A percentile compares a stretch with the other conserved stretches of the same genome.
These are phyloP conservation scores for Drosophila repleta DNA, from an alignment of 1,140 invertebrate species.

Conservation along the genomic window DNA sequence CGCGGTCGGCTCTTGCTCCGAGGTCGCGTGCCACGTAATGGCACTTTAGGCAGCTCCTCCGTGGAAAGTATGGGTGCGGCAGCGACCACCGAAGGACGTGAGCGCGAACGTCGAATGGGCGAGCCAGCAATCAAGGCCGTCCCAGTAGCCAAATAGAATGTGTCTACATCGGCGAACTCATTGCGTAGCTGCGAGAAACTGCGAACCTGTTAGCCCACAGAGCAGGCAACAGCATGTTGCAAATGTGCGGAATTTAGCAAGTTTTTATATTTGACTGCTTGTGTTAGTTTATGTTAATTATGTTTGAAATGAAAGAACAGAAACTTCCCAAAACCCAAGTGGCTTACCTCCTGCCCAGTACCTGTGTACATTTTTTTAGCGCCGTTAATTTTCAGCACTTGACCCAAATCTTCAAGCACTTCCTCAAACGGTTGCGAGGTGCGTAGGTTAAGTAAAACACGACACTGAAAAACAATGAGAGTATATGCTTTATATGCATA, in stretches of 20 bases:
- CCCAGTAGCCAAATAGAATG: slow-evolving; percentile 92
- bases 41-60: slow-evolving; percentile 84
- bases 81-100: slow-evolving; percentile 85
- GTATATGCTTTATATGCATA: slow-evolving; percentile 9
- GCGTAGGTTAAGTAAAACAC: slow-evolving; percentile 94
- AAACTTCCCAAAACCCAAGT: too few species aligned
- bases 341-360: slow-evolving; percentile 92
- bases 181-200: slow-evolving; percentile 96
- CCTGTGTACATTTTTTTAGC: slow-evolving; percentile 95
- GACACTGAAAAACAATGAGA: slow-evolving; percentile 87
- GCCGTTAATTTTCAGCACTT: slow-evolving; percentile 95
- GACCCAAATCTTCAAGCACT: slow-evolving; percentile 95
- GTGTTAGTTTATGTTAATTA: slow-evolving; percentile 39
- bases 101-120: slow-evolving; percentile 88
- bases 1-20: slow-evolving; percentile 92
- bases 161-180: slow-evolving; percentile 95
- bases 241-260: slow-evolving; percentile 46
- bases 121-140: slow-evolving; percentile 85
- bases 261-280: slow-evolving; percentile 26
- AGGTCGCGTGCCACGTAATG: slow-evolving; percentile 86
- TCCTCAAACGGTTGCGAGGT: slow-evolving; percentile 97
- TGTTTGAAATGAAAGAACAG: too few species aligned
- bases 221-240: slow-evolving; percentile 76
- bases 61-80: slow-evolving; percentile 84
- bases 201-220: slow-evolving; percentile 85